Percentiles rank a stretch among this genome's conserved stretches.
Evolutionary conservation across 2,797 vertebrate species (phyloP).

Genomic region (Emydoidea blandingii): DNA sequence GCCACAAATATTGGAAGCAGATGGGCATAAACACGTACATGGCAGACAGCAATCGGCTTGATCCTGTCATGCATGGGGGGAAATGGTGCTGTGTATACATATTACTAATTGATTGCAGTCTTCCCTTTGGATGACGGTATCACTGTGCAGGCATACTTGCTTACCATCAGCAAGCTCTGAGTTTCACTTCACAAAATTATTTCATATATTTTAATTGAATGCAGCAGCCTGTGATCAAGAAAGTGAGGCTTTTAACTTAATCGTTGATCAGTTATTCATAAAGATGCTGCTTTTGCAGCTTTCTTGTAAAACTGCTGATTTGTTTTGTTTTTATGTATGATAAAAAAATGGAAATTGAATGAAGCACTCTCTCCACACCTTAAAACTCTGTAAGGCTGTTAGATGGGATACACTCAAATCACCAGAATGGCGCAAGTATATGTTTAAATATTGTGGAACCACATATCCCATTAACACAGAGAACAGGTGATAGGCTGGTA

Average conservation of each 20-base stretch:
- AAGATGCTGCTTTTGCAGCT: background rate
- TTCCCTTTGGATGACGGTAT: constrained; percentile 33
- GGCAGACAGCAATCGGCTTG: background rate
- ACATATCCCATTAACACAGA: background rate
- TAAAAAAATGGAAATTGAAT: constrained; percentile 55
- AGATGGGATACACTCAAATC: background rate
- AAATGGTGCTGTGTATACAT: accelerated
- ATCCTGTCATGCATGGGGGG: accelerated
- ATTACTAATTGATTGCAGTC: background rate
- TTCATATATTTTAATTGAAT: constrained; percentile 52
- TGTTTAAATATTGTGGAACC: background rate
- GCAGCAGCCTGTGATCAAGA: constrained; percentile 40
- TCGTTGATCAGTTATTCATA: background rate
- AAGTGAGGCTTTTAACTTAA: constrained; percentile 31
- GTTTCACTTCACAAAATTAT: constrained; percentile 33
- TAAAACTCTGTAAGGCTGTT: constrained; percentile 3
- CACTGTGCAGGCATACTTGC: background rate
- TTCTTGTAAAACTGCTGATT: background rate
- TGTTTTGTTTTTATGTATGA: constrained; percentile 35
- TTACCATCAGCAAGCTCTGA: background rate
- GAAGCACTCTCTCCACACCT: constrained; percentile 20
- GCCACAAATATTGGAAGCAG: accelerated
- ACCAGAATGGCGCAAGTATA: background rate
- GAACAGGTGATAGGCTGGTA: background rate
- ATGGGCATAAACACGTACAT: accelerated